Evolutionary conservation across 2,113 vertebrate genomes (phyloP).

Genomic region (Eulemur rufifrons): DNA sequence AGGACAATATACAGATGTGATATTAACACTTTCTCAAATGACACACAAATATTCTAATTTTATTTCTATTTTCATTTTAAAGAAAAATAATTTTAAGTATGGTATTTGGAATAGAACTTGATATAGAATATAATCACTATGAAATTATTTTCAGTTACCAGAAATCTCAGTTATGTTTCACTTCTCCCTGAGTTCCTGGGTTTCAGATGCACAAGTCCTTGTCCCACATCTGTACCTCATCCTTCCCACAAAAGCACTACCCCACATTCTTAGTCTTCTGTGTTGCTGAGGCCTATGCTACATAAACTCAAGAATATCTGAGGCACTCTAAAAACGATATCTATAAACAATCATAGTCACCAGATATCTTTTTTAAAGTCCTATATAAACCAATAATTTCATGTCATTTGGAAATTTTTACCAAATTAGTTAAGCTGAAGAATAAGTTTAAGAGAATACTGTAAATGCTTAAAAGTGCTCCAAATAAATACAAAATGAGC

Average conservation of each 20-base stretch:
- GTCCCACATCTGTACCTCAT: neutral
- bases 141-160: neutral
- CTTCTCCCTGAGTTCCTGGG: neutral
- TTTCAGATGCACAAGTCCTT: neutral
- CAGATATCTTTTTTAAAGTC: neutral
- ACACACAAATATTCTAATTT: neutral
- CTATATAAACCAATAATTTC: neutral
- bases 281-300: neutral
- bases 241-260: neutral
- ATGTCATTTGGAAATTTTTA: conserved; percentile 7
- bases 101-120: conserved; percentile 2
- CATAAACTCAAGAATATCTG: neutral
- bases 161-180: neutral
- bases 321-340: neutral
- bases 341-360: neutral
- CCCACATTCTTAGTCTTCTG: neutral
- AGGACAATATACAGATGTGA: neutral
- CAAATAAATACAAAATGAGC: neutral
- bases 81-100: neutral
- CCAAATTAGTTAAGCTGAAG: neutral
- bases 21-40: conserved; percentile 32
- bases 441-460: neutral
- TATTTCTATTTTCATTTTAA: conserved; percentile 32
- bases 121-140: neutral
- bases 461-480: neutral